Base-by-base conservation (phyloP, 2,888 invertebrate genomes). In the Amphipyra berbera region DNA sequence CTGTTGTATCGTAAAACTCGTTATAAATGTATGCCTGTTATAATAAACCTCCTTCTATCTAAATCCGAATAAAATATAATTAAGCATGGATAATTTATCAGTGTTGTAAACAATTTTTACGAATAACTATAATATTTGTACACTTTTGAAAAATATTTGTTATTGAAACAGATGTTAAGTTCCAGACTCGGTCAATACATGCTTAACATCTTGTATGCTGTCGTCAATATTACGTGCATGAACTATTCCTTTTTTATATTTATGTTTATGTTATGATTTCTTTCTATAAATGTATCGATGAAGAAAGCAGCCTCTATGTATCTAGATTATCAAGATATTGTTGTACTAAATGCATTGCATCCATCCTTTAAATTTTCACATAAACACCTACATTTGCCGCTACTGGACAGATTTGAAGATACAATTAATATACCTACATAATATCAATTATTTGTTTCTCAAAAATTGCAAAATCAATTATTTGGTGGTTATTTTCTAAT, bases 261-360 rank as follows among this genome's bases (percentile, higher is more conserved):
- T 35, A 30, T 57, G 35, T 57, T n/a, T 56, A 40, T 74, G 45
- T 56, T 42, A 56, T 42, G 35, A 15, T 54, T 41, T 44, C 58
- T 53, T 42, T 50, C 30, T 57, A 50, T 52, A 13, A 21, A 38
- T 66, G 30, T 53, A 35, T 61, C 47, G n/a, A 49, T 61, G 37
- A 45, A 14, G n/a, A 10, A 59, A 52, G 45, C n/a, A 42, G 21
- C 27, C 21, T 1, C 55, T 48, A 35, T 48, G 27, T 72, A 45
- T 63, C 27, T 58, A 46, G 45, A 56, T 47, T 56, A 60, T 38
- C 47, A 61, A 57, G 9, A 2, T 46, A 46, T 47, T 50, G 27
- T 49, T 68, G 35, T 50, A 54, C 38, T 62, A 65, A 61, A 59
- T 63, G 74, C 70, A 76, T 60, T 67, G 73, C 73, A 76, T 71